Percentiles rank a stretch among this genome's conserved stretches.
These are phyloP conservation scores for Dicrurus megarhynchus DNA, from an alignment of 2,113 vertebrate species.

Conservation along the genomic window DNA sequence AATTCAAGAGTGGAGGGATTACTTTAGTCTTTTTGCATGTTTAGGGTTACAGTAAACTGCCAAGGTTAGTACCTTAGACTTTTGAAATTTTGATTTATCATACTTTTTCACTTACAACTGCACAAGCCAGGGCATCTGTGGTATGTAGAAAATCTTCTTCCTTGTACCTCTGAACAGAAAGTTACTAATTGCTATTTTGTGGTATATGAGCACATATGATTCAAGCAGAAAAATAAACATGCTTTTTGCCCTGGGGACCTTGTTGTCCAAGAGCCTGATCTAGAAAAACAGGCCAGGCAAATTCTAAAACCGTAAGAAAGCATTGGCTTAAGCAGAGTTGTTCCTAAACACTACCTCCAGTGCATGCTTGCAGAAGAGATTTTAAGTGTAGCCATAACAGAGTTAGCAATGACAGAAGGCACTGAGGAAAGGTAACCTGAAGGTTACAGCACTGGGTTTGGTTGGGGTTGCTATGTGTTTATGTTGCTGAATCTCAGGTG, in stretches of 20 bases:
- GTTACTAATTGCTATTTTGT: neutral
- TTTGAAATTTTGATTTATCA: neutral
- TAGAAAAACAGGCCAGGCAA: constrained; percentile 9
- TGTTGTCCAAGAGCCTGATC: neutral
- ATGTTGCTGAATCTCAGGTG: constrained; percentile 21
- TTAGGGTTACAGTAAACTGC: neutral
- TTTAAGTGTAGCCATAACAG: neutral
- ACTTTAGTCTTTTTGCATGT: neutral
- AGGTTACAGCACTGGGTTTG: constrained; percentile 5
- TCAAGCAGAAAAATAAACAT: constrained; percentile 14
- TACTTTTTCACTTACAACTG: neutral
- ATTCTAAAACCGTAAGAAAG: neutral
- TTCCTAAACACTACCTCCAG: neutral
- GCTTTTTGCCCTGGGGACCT: neutral
- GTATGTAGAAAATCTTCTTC: neutral
- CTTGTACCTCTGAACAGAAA: neutral
- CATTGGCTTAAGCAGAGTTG: neutral
- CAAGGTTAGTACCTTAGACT: neutral
- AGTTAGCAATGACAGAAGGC: neutral
- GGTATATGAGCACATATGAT: neutral
- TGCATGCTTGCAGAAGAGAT: neutral
- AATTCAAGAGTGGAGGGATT: neutral
- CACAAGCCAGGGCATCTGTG: neutral
- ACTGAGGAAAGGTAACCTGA: neutral
- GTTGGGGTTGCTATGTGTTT: constrained; percentile 8